phyloP scores from a whole-genome alignment of 2,888 invertebrate genomes.

The Torymus aiolomorphi region DNA sequence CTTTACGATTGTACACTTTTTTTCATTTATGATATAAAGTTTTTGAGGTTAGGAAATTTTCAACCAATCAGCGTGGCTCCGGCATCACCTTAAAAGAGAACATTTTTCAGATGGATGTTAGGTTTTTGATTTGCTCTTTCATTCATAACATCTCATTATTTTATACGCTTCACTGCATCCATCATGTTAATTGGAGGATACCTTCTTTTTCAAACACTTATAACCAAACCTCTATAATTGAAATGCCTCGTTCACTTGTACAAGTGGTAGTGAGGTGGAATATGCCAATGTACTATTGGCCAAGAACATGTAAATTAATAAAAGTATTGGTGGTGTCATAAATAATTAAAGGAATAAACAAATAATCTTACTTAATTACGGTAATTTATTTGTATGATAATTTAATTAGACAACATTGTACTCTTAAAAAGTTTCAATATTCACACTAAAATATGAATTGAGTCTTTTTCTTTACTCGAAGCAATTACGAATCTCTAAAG shows the following conservation, averaged over 20 bases:
- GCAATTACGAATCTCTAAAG: too few relatives aligned
- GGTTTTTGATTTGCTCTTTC: constrained; percentile 93
- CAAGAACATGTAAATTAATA: constrained; percentile 87
- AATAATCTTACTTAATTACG: too few relatives aligned
- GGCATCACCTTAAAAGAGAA: neutral
- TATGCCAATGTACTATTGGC: constrained; percentile 96
- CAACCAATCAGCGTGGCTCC: too few relatives aligned
- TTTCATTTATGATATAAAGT: too few relatives aligned
- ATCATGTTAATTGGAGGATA: constrained; percentile 78
- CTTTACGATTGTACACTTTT: too few relatives aligned
- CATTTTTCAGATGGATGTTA: constrained; percentile 81
- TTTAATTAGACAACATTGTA: neutral
- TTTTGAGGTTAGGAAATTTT: too few relatives aligned
- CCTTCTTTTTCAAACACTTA: constrained; percentile 61
- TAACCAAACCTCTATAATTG: constrained; percentile 88
- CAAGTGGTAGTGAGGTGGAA: constrained; percentile 97
- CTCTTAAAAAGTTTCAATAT: neutral
- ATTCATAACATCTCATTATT: constrained; percentile 97
- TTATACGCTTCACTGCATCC: constrained; percentile 90
- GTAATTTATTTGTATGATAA: neutral
- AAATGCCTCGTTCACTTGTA: constrained; percentile 94
- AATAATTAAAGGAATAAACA: neutral
- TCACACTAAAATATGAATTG: neutral
- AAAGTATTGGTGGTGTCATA: constrained; percentile 4
- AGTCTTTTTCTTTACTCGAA: neutral